phyloP scores from a whole-genome alignment of 2,113 vertebrate genomes.

The Malurus melanocephalus region DNA sequence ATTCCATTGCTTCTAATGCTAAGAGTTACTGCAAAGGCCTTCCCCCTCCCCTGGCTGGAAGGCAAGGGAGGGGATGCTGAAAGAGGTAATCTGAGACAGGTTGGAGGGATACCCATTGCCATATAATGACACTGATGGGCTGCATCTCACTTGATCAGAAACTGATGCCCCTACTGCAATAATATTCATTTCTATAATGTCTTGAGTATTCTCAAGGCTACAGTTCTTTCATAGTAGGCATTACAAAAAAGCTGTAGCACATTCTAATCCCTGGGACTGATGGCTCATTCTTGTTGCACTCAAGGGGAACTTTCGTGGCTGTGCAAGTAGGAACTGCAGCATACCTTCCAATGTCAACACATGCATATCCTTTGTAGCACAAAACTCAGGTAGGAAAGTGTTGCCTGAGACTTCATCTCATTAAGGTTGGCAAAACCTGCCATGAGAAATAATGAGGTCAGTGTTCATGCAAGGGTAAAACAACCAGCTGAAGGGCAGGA shows the following conservation, averaged over 20 bases:
- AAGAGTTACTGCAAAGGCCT: not conserved
- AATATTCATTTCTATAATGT: not conserved
- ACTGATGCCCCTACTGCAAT: not conserved
- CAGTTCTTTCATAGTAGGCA: too few species aligned
- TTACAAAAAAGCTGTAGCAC: not conserved
- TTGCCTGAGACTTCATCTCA: not conserved
- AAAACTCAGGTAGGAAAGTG: not conserved
- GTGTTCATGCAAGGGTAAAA: not conserved
- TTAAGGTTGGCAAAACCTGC: not conserved
- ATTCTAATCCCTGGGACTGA: not conserved
- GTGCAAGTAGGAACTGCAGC: not conserved
- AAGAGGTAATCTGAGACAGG: fast-evolving
- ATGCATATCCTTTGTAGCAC: not conserved
- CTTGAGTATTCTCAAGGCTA: not conserved
- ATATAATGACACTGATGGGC: not conserved
- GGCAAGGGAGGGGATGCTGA: fast-evolving
- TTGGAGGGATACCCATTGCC: not conserved
- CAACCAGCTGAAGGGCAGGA: not conserved
- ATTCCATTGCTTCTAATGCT: fast-evolving
- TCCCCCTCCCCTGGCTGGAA: not conserved
- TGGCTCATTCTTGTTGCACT: not conserved
- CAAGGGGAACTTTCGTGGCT: not conserved
- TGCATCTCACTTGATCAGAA: not conserved
- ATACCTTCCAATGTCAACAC: not conserved
- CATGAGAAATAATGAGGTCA: not conserved